Conservation (phyloP, 2,797 vertebrate species). For the Heterohyrax brucei region DNA sequence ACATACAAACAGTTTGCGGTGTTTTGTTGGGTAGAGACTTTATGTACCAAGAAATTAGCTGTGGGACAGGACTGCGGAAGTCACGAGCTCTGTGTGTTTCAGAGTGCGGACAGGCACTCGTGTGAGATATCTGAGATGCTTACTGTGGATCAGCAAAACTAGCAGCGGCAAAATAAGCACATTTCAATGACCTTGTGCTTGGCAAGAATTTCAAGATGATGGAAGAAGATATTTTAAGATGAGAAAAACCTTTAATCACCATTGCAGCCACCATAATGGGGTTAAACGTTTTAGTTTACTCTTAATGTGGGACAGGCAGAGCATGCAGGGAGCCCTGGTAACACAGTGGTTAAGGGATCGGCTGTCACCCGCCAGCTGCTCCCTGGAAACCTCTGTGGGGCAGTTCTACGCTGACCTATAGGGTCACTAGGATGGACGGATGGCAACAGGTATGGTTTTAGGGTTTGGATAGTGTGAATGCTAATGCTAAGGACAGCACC, state of each 20-base stretch:
- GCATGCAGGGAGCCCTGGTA: background rate
- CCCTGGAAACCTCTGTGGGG: too few species aligned
- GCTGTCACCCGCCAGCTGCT: too few species aligned
- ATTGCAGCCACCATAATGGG: slow-evolving; percentile 3
- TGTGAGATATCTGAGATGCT: slow-evolving; percentile 8
- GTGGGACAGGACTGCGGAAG: background rate
- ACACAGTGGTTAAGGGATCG: too few species aligned
- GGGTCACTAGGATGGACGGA: too few species aligned
- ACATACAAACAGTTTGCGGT: too few species aligned
- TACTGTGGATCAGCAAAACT: slow-evolving; percentile 4
- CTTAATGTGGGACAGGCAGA: background rate
- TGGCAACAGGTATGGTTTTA: too few species aligned
- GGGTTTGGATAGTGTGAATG: background rate
- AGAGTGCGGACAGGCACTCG: background rate
- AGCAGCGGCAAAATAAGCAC: slow-evolving; percentile 19
- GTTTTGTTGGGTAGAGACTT: background rate
- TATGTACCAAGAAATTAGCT: background rate
- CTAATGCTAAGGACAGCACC: background rate
- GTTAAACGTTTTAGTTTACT: slow-evolving; percentile 6
- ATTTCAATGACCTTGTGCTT: background rate
- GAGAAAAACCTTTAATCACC: slow-evolving; percentile 52
- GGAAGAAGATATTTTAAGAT: slow-evolving; percentile 8
- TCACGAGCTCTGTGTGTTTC: slow-evolving; percentile 10
- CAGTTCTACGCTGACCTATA: too few species aligned
- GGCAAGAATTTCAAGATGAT: background rate